Evolutionary conservation across 2,888 invertebrate species (phyloP), one percentile per base, ranked within the genome.

Genomic region (Frankliniella fusca): DNA sequence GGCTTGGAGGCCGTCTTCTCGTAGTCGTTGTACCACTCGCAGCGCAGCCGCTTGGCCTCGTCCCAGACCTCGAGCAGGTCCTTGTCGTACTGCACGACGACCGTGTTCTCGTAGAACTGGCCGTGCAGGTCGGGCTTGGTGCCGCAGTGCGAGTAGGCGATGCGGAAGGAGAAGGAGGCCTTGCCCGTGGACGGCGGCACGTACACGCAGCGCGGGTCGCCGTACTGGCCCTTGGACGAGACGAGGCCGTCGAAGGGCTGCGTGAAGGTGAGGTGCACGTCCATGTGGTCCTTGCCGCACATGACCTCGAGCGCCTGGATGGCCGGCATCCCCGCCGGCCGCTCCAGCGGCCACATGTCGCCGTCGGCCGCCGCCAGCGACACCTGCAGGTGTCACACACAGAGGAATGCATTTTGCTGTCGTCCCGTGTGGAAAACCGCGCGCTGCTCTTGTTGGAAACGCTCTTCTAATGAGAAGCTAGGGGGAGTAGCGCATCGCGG

Each of bases 1-100:
- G 96, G 96, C 87, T 97, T 96, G 38, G 96, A 96, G 10, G 96
- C 97, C 5, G 97, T 97, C 90, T 97, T 97, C 89, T 97, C 97
- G 87, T 97, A 97, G 89, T 97, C 97, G 88, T 97, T 97, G 90
- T 97, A 97, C 97, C 97, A 97, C 88, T 97, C 97, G 88, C 97
- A 97, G 70, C 97, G 91, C 82, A 97, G 89, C 85, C 97, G 90
- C 88, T 97, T 97, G 82, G 97, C 97, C 87, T 97, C 97, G 87
- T 97, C 97, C 97, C 97, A 97, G 83, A 97, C 97, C 89, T 97
- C 97, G 80, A 97, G 91, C 82, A 97, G 91, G 88, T 97, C 96
- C 87, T 96, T 96, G 89, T 97, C 97, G 88, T 97, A 97, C 87
- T 97, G 97, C 83, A 97, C 95, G 85, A 97, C 96, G 85, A 94